Conservation (phyloP, 1,140 invertebrate genomes). For the Diuraphis noxia region DNA sequence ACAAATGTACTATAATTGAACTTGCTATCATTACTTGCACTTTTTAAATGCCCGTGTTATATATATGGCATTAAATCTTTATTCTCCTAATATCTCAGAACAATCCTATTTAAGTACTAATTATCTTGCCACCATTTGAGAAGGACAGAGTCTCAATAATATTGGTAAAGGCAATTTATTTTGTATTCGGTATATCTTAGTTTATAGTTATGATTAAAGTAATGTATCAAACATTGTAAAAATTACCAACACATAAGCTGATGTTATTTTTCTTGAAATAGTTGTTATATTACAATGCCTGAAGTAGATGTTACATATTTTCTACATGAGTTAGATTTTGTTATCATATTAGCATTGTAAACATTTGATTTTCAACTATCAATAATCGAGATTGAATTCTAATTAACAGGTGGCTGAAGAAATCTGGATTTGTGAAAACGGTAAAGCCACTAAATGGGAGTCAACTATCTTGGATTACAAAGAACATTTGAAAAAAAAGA, state of each 20-base stretch:
- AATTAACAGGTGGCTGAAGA: conserved; percentile 89
- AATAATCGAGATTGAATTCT: conserved; percentile 44
- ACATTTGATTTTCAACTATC: neutral
- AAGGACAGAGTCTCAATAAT: too few species aligned
- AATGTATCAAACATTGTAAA: neutral
- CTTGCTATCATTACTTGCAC: too few species aligned
- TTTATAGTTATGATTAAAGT: too few species aligned
- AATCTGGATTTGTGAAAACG: conserved; percentile 99
- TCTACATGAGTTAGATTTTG: neutral
- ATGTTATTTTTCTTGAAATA: neutral
- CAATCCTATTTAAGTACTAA: too few species aligned
- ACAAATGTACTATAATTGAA: too few species aligned
- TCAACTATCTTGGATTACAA: conserved; percentile 96
- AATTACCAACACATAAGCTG: neutral
- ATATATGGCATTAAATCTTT: too few species aligned
- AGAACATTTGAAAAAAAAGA: conserved; percentile 85
- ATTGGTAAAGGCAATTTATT: too few species aligned
- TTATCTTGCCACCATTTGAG: too few species aligned
- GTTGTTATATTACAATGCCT: neutral
- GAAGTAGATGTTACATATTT: neutral
- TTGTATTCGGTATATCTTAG: too few species aligned
- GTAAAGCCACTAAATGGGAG: conserved; percentile 94
- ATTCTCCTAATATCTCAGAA: too few species aligned
- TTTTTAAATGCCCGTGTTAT: too few species aligned
- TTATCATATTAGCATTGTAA: neutral